A percentile compares a stretch with the other conserved stretches of the same genome.
Evolutionary conservation across 2,797 vertebrate genomes (phyloP).

Genomic region (Pangasius krempfi): DNA sequence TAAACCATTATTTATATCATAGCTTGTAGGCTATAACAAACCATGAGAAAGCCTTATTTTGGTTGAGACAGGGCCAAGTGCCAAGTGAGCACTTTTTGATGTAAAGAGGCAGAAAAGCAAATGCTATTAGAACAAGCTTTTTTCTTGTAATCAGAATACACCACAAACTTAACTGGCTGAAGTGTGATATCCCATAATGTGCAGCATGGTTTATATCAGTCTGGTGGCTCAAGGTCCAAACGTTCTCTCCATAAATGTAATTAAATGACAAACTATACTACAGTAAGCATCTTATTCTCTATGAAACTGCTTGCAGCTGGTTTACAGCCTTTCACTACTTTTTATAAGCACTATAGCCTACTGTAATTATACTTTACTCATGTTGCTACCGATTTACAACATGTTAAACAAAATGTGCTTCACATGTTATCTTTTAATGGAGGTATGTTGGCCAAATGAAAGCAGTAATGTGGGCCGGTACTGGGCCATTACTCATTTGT

Average conservation of each 20-base stretch:
- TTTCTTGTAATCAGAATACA: neutral
- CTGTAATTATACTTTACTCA: slow-evolving; percentile 7
- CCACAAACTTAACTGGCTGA: neutral
- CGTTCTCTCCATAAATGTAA: neutral
- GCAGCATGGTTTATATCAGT: neutral
- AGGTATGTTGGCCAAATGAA: neutral
- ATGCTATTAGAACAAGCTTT: neutral
- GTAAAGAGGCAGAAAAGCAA: neutral
- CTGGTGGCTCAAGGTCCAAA: neutral
- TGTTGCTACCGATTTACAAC: neutral
- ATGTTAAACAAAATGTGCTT: neutral
- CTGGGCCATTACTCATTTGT: neutral
- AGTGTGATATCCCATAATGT: neutral
- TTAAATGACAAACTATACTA: neutral
- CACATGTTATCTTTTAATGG: neutral
- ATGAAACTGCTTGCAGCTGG: neutral
- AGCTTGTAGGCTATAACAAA: neutral
- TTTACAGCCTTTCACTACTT: neutral
- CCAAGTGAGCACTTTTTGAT: neutral
- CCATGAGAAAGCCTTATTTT: neutral
- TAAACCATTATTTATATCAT: neutral
- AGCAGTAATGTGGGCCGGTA: slow-evolving; percentile 1
- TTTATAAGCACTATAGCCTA: neutral
- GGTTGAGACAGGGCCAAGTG: neutral
- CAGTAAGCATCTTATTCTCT: neutral